A percentile compares a stretch with the other conserved stretches of the same genome.
phyloP scores from a whole-genome alignment of 2,113 vertebrate species.

The Osmerus mordax region DNA sequence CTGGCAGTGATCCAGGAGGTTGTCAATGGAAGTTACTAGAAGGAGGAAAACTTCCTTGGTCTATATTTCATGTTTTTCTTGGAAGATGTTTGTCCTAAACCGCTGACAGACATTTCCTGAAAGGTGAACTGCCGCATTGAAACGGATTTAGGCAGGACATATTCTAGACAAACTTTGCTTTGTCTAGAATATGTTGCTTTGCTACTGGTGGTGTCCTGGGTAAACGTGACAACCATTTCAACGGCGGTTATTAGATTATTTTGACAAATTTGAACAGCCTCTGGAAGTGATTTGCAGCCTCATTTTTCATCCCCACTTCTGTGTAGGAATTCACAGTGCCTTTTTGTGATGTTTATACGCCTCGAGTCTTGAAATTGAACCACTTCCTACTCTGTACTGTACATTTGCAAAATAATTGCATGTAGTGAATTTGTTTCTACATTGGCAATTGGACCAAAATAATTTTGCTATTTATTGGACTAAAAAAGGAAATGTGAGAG shows the following conservation, averaged over 20 bases:
- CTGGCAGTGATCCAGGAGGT: too few species aligned
- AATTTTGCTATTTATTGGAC: conserved; percentile 37
- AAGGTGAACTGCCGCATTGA: conserved; percentile 28
- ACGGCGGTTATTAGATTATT: too few species aligned
- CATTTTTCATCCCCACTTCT: not conserved
- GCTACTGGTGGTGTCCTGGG: not conserved
- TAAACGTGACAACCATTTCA: not conserved
- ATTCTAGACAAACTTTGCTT: conserved; percentile 13
- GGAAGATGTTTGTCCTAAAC: conserved; percentile 18
- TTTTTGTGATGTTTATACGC: conserved; percentile 31
- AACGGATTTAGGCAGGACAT: conserved; percentile 46
- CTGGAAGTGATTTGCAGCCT: too few species aligned
- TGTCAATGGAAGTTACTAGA: too few species aligned
- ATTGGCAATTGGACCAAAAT: conserved; percentile 56
- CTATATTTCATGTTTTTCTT: too few species aligned
- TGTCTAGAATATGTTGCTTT: too few species aligned
- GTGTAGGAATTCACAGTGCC: conserved; percentile 38
- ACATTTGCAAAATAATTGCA: conserved; percentile 2
- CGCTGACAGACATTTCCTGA: conserved; percentile 25
- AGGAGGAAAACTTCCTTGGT: too few species aligned
- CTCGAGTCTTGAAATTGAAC: conserved; percentile 16
- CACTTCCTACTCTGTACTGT: not conserved
- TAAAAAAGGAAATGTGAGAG: conserved; percentile 30
- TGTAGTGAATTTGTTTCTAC: conserved; percentile 12
- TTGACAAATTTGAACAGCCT: too few species aligned